Conservation (phyloP, 2,113 vertebrate species). For the Craseonycteris thonglongyai region DNA sequence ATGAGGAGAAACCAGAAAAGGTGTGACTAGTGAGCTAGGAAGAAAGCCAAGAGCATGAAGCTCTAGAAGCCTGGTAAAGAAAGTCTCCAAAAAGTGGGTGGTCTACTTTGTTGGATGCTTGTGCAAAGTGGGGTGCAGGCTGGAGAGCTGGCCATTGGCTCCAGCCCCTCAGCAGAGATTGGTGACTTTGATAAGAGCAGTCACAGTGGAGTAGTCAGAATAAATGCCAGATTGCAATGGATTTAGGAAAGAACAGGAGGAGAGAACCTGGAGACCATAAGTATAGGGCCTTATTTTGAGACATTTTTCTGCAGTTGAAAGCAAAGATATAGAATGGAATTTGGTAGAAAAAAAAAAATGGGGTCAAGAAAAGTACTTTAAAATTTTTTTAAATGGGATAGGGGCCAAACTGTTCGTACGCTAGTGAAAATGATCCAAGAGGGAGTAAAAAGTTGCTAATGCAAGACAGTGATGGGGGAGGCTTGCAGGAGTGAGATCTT, state of each 20-base stretch:
- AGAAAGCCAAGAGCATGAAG: background rate
- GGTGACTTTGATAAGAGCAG: background rate
- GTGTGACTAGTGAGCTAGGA: background rate
- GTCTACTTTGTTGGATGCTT: background rate
- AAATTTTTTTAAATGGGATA: background rate
- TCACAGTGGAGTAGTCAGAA: background rate
- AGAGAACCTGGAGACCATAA: background rate
- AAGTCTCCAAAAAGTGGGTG: background rate
- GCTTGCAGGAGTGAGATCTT: background rate
- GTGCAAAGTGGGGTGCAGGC: background rate
- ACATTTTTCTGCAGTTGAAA: background rate
- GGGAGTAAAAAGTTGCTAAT: background rate
- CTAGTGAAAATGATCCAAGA: constrained; percentile 3
- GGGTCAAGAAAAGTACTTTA: background rate
- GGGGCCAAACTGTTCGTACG: background rate
- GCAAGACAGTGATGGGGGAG: background rate
- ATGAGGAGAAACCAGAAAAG: background rate
- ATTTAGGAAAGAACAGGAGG: background rate
- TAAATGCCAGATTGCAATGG: background rate
- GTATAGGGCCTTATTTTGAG: background rate
- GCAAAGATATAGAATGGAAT: background rate
- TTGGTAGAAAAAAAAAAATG: background rate
- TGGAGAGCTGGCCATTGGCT: background rate
- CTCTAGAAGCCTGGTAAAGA: background rate
- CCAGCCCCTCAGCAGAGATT: background rate